phyloP scores from a whole-genome alignment of 2,888 invertebrate species.

The Eurytoma californica region DNA sequence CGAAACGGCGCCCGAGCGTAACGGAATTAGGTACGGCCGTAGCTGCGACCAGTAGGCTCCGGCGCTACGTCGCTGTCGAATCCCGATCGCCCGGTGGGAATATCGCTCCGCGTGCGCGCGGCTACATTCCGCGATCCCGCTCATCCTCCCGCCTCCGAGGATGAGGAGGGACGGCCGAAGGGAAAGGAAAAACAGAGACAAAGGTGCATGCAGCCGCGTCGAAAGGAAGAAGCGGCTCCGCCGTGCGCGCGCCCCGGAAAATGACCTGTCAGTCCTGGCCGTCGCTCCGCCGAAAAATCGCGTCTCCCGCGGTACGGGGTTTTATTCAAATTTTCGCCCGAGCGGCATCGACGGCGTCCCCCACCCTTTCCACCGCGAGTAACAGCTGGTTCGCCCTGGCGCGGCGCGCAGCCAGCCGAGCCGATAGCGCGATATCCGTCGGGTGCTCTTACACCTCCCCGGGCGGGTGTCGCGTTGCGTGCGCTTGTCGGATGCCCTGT shows the following conservation, averaged over 20 bases:
- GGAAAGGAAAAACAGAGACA: not conserved
- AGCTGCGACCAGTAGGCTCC: too few species aligned
- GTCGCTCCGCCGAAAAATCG: conserved; percentile 57
- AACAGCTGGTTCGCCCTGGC: not conserved
- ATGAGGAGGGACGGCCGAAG: not conserved
- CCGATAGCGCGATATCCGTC: not conserved
- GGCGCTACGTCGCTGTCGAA: conserved; percentile 1
- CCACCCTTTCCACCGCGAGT: not conserved
- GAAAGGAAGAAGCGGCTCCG: conserved; percentile 36
- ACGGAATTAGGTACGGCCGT: conserved; percentile 37
- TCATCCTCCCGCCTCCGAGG: not conserved
- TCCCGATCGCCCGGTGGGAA: conserved; percentile 6
- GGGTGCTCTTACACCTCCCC: too few species aligned
- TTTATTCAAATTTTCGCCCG: conserved; percentile 53
- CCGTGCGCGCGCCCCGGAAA: conserved; percentile 71
- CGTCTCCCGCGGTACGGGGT: conserved; percentile 2
- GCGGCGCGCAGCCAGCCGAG: not conserved
- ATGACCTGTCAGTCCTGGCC: conserved; percentile 74
- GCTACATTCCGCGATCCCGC: not conserved
- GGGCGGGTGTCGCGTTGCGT: not conserved
- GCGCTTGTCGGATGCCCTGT: conserved; percentile 38
- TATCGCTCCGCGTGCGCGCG: not conserved
- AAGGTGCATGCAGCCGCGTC: not conserved
- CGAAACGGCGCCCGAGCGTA: conserved; percentile 2
- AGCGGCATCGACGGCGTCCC: conserved; percentile 9